Base-by-base conservation (phyloP, 2,888 invertebrate species). In the Lumbricus terrestris region DNA sequence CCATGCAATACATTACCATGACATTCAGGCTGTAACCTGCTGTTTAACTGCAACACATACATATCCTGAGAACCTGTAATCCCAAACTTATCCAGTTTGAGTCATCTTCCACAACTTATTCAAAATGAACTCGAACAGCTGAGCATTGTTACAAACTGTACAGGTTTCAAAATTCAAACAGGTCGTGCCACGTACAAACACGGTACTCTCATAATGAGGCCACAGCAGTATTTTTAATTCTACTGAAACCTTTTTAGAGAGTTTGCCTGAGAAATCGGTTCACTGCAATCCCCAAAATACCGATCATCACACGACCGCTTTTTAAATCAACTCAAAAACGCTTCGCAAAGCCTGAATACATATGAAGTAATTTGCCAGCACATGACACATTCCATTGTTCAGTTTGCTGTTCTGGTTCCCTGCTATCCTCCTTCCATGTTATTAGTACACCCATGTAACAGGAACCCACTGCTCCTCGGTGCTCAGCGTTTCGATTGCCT, bases 391-490 rank as follows among this genome's bases (percentile, higher is more conserved):
- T 69, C 29, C n/a, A 29, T n/a, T 69, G 69, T 69, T 69, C 69
- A 69, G 69, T 69, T 69, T 11, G n/a, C 69, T 69, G 29, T n/a
- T 11, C 69, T 69, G 69, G 69, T 69, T 69, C n/a, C n/a, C 69
- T 69, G 13, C 69, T n/a, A 69, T n/a, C 8, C 11, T 23, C n/a
- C n/a, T 29, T 23, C 88, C n/a, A 54, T 6, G n/a, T 13, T 20
- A 29, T 89, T 88, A 92, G 89, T 92, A 94, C n/a, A 95, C 94
- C 95, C 94, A 94, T 91, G 93, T 93, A 88, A 94, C 93, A 85
- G 97, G 98, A 93, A 98, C 99, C 99, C 98, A 99, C 95, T 99
- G 99, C 29, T 99, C 98, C 95, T 99, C 98, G 88, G 98, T 96
- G 95, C 99, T 98, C 93, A 99, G 96, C 93, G 97, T 97, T 96